phyloP scores from a whole-genome alignment of 2,888 invertebrate genomes.

The Parasteatoda lunata region DNA sequence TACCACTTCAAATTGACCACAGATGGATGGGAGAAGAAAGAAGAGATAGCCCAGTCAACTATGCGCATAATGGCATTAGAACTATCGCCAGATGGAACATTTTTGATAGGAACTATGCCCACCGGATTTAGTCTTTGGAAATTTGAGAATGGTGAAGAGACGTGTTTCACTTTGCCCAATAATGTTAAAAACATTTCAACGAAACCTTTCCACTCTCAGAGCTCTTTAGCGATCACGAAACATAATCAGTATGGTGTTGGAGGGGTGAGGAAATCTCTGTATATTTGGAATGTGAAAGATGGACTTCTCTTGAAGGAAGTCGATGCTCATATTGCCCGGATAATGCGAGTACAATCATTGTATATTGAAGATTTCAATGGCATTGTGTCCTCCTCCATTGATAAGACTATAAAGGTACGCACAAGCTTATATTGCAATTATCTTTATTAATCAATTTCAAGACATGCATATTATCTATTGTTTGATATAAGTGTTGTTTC shows the following conservation, averaged over 20 bases:
- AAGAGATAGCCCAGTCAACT: constrained; percentile 1
- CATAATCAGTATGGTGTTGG: constrained; percentile 94
- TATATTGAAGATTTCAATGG: constrained; percentile 82
- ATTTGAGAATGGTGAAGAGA: constrained; percentile 72
- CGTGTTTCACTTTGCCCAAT: constrained; percentile 72
- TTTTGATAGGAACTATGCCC: constrained; percentile 70
- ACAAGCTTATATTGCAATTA: constrained; percentile 76
- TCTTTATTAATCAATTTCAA: background rate
- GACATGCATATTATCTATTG: no score
- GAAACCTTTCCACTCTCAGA: constrained; percentile 89
- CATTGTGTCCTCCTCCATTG: constrained; percentile 95
- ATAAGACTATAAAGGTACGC: constrained; percentile 97
- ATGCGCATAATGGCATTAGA: constrained; percentile 50
- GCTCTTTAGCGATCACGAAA: constrained; percentile 91
- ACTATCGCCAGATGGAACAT: constrained; percentile 18
- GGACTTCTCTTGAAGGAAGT: constrained; percentile 89
- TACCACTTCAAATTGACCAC: constrained; percentile 19
- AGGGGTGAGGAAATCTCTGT: constrained; percentile 94
- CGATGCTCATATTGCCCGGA: constrained; percentile 97
- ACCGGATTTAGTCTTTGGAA: constrained; percentile 75
- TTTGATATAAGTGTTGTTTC: no score
- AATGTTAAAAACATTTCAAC: constrained; percentile 95
- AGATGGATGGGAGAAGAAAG: constrained; percentile 38
- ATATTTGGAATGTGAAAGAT: constrained; percentile 91
- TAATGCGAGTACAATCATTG: constrained; percentile 91